Evolutionary conservation across 2,888 invertebrate species (phyloP), one percentile per base, ranked within the genome.

Genomic region (Folsomia candida): DNA sequence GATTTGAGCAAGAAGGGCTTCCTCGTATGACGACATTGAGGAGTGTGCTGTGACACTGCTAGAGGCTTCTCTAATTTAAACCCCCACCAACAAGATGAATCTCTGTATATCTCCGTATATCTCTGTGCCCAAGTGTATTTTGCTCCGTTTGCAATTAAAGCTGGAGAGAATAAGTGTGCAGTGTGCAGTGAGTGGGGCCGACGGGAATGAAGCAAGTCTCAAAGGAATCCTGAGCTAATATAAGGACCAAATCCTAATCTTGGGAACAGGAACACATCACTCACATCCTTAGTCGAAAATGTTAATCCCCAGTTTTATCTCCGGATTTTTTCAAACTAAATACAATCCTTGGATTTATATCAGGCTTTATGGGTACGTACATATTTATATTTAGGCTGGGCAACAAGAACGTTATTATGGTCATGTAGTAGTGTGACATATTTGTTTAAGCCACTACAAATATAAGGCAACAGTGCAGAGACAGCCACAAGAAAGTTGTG

Each of bases 241-340:
- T 22, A 51, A 24, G 25, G 14, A 64, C 63, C 37, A 64, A 64
- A 64, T 64, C 63, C 63, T 47, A 64, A 64, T 64, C 63, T 64
- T 37, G 51, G 51, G 24, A 37, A 27, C 51, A 64, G 29, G 64
- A 51, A 65, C 51, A 54, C 65, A 51, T 54, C 25, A 54, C 65
- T 51, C 47, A 37, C 62, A n/a, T 25, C 51, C 51, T 37, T 64
- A 22, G 22, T n/a, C n/a, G 18, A 29, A 62, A 27, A 26, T 64
- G 22, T 22, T 64, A 65, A 65, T 65, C 65, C 65, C 28, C 18
- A 26, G 65, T 65, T 65, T 65, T 65, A 65, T 65, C 65, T 65
- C 27, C 65, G 27, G 26, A n/a, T 51, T 65, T 27, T 57, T 57
- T 6, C 6, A n/a, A n/a, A n/a, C n/a, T n/a, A n/a, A n/a, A n/a